A percentile compares a stretch with the other conserved stretches of the same genome.
These are phyloP conservation scores for Drosophila rellima DNA, from an alignment of 2,888 invertebrate genomes.

Conservation along the genomic window DNA sequence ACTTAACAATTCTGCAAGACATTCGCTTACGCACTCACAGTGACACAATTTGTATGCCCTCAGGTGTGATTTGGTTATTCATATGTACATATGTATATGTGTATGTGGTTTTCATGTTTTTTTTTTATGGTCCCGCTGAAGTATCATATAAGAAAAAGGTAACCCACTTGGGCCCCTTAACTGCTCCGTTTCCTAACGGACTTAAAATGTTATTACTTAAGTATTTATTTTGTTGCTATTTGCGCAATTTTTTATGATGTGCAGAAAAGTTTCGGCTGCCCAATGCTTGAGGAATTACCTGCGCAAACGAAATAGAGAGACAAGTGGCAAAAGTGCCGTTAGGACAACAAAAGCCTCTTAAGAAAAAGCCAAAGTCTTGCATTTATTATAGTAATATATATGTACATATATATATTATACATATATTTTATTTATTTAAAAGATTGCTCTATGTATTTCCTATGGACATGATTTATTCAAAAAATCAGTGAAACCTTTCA, in stretches of 20 bases:
- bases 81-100: conserved; percentile 8
- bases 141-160: conserved; percentile 55
- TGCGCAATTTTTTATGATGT: conserved; percentile 66
- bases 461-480: too few relatives aligned
- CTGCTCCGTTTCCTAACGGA: conserved; percentile 69
- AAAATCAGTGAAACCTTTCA: too few relatives aligned
- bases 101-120: conserved; percentile 30
- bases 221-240: conserved; percentile 67
- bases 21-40: conserved; percentile 55
- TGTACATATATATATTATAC: too few relatives aligned
- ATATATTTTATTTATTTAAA: too few relatives aligned
- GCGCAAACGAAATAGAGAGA: conserved; percentile 17
- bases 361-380: conserved; percentile 42
- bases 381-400: conserved; percentile 38
- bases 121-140: conserved; percentile 54
- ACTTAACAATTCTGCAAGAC: conserved; percentile 19
- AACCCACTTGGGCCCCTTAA: conserved; percentile 66
- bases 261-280: conserved; percentile 43
- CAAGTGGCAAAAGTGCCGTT: conserved; percentile 67
- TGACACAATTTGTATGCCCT: conserved; percentile 77
- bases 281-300: conserved; percentile 36
- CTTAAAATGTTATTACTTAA: conserved; percentile 73
- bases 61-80: conserved; percentile 61
- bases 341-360: conserved; percentile 44
- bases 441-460: too few relatives aligned